phyloP scores from a whole-genome alignment of 2,797 vertebrate genomes.

The Phoebastria nigripes region DNA sequence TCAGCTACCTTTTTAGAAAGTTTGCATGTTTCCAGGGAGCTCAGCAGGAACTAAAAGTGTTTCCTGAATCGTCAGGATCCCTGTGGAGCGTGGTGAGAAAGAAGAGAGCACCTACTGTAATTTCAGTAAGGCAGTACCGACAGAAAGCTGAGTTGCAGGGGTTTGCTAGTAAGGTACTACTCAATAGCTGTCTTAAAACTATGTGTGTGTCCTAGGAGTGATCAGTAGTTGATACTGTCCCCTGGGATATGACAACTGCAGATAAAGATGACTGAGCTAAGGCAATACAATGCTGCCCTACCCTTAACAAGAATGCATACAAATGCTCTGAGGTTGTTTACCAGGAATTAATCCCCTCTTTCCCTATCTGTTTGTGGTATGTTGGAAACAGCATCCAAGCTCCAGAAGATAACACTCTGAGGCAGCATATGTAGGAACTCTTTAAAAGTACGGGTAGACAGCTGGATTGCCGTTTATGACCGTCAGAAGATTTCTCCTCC shows the following conservation, averaged over 20 bases:
- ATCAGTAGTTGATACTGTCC: slow-evolving; percentile 26
- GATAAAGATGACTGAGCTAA: slow-evolving; percentile 55
- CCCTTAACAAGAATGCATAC: slow-evolving; percentile 66
- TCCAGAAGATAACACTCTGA: slow-evolving; percentile 44
- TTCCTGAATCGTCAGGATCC: background rate
- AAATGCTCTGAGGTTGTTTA: slow-evolving; percentile 55
- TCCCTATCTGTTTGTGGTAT: slow-evolving; percentile 57
- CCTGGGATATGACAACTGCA: slow-evolving; percentile 49
- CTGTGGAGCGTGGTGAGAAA: background rate
- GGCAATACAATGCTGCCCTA: slow-evolving; percentile 53
- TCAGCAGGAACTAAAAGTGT: background rate
- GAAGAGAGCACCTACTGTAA: background rate
- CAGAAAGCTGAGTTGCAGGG: background rate
- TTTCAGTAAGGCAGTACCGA: background rate
- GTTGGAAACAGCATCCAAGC: slow-evolving; percentile 36
- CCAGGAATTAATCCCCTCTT: slow-evolving; percentile 44
- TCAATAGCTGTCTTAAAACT: background rate
- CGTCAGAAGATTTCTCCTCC: background rate
- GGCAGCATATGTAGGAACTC: background rate
- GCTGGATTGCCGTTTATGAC: slow-evolving; percentile 6
- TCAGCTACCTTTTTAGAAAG: background rate
- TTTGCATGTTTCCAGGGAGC: background rate
- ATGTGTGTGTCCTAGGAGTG: slow-evolving; percentile 36
- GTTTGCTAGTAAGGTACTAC: background rate
- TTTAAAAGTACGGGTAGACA: background rate